Percentiles rank a stretch among this genome's conserved stretches.
Conservation (phyloP, 2,888 invertebrate genomes). For the Drosophila pseudotalamancana region DNA sequence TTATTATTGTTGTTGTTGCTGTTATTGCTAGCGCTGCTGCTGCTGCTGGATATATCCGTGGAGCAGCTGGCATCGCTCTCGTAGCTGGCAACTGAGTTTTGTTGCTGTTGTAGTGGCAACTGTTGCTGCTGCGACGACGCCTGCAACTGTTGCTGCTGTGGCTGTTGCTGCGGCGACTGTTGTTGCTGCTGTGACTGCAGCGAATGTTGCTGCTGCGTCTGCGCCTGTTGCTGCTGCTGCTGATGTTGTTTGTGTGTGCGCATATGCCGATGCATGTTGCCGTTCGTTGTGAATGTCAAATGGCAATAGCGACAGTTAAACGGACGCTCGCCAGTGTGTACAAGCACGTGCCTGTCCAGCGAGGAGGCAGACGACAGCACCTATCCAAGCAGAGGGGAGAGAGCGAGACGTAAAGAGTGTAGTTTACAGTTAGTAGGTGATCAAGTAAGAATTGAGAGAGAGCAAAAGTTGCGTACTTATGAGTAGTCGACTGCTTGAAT, state of each 20-base stretch:
- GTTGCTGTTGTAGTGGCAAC: constrained; percentile 29
- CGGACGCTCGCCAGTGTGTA: constrained; percentile 92
- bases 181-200: constrained; percentile 23
- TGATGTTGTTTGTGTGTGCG: constrained; percentile 88
- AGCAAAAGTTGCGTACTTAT: too few species aligned
- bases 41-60: constrained; percentile 84
- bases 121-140: constrained; percentile 13
- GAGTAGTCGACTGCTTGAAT: not conserved
- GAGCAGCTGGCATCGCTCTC: constrained; percentile 86
- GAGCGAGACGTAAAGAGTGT: not conserved
- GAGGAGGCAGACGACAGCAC: constrained; percentile 91
- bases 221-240: constrained; percentile 17
- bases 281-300: constrained; percentile 93
- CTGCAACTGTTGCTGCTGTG: not conserved
- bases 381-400: constrained; percentile 73
- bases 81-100: constrained; percentile 84
- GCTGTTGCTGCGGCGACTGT: not conserved
- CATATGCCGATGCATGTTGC: constrained; percentile 94
- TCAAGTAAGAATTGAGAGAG: not conserved
- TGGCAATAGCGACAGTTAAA: constrained; percentile 92
- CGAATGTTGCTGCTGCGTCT: constrained; percentile 7
- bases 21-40: constrained; percentile 75
- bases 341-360: constrained; percentile 91
- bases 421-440: not conserved
- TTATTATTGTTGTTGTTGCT: constrained; percentile 77